Base-by-base conservation (phyloP, 2,113 vertebrate species). In the Scophthalmus maximus region DNA sequence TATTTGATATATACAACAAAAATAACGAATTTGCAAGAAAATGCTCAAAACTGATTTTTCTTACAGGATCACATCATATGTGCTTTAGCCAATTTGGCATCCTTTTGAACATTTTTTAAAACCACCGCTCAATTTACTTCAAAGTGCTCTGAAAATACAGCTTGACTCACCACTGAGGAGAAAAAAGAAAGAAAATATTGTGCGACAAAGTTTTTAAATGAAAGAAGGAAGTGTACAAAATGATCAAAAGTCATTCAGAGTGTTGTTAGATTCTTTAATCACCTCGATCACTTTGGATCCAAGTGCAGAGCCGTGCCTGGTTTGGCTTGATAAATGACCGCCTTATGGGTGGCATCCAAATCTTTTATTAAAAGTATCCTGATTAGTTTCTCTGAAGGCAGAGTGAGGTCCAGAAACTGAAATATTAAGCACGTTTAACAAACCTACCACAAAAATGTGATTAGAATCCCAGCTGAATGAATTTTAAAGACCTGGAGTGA, bases 401-500 rank as follows among this genome's bases (percentile, higher is more conserved):
- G 14, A 32, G 26, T 34, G 38, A 34, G 52, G 25, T 66, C 38
- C 11, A 44, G 50, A 73, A 38, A 25, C 52, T 65, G 40, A 25
- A 56, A 65, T 53, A 83, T 57, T 72, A 73, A 80, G 22, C 38
- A 38, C 62, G 55, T 36, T 69, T 15, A 62, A 57, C 34, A n/a
- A 64, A 40, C 57, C 60, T 56, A 22, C 30, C 17, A 22, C 47
- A 36, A 44, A 79, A 55, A 47, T 76, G 52, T 71, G 73, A 82
- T 72, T 60, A 75, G 40, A 68, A 66, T 71, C 72, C 32, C 47
- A 68, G 27, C 23, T 61, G 47, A 77, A 34, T 63, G 8, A 60
- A 76, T 79, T 74, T 73, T 59, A 87, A 71, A 68, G 62, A 59
- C n/a, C n/a, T n/a, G 72, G 74, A n/a, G 20, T 63, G 50, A 69